These are phyloP conservation scores for Eupithecia subumbrata DNA, from an alignment of 2,888 invertebrate genomes.

Conservation along the genomic window DNA sequence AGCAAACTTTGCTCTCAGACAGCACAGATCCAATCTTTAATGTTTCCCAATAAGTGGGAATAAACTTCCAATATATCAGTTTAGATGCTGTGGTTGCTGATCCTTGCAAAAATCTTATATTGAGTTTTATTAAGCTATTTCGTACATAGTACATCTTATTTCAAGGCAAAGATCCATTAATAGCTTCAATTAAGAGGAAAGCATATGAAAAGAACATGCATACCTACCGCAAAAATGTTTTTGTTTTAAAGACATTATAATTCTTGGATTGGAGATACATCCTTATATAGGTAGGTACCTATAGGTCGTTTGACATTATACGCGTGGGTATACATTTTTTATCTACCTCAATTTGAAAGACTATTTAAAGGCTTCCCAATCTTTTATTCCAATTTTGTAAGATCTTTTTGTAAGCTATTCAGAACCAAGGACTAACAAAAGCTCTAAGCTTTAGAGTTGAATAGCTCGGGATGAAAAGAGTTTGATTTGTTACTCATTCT, in stretches of 20 bases:
- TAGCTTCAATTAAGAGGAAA: not conserved
- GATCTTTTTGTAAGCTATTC: slow-evolving; percentile 6
- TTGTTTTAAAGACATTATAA: not conserved
- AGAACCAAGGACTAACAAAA: slow-evolving; percentile 46
- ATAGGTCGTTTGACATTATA: not conserved
- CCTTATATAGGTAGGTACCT: not conserved
- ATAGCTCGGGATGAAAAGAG: slow-evolving; percentile 54
- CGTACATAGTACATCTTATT: not conserved
- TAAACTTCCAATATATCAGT: slow-evolving; percentile 11
- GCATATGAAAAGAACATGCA: not conserved
- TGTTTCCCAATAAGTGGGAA: slow-evolving; percentile 20
- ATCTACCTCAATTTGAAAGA: not conserved
- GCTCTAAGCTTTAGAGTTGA: slow-evolving; percentile 50
- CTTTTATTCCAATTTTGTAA: not conserved
- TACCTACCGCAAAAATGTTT: not conserved
- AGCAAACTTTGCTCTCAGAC: slow-evolving; percentile 72
- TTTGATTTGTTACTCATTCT: slow-evolving; percentile 49
- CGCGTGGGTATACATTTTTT: not conserved
- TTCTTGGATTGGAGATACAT: not conserved
- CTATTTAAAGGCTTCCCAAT: not conserved
- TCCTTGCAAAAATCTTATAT: not conserved
- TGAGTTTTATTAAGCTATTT: too few species aligned
- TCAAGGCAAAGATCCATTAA: not conserved
- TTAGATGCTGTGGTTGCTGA: not conserved
- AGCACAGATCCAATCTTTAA: slow-evolving; percentile 60